Evolutionary conservation across 1,140 invertebrate species (phyloP), one percentile per base, ranked within the genome.

Genomic region (Drosophila bocki): DNA sequence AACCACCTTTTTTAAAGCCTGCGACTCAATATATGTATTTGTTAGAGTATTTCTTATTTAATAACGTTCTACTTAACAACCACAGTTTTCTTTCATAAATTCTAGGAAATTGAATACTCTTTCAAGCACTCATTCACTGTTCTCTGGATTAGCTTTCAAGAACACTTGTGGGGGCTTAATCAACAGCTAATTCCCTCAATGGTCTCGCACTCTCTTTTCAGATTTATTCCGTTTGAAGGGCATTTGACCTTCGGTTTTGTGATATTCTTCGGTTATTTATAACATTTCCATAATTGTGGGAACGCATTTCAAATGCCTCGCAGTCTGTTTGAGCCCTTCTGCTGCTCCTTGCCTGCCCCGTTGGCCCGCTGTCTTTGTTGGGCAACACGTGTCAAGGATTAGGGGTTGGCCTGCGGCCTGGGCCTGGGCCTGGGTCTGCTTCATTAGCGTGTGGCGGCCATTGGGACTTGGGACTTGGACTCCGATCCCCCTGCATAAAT

Each of bases 331-430:
- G 69, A 37, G 26, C 35, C 41, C 33, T 33, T 51, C 29, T 19
- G 35, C 19, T 15, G 7, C 45, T 26, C 47, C 15, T 6, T 29
- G 6, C 26, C 26, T 29, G 26, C 13, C 56, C 35, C n/a, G 8
- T 58, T 39, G 19, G 15, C 48, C 41, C 35, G n/a, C 42, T 58
- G 54, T 74, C 37, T 60, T 57, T 69, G 64, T 74, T 50, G 70
- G 70, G 67, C 68, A 74, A 74, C 70, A 74, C 70, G 70, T 74
- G 70, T 74, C 70, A 74, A 60, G 70, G 68, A 74, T 74, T 74
- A 74, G 70, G 70, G 69, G 37, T 60, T 72, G 68, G 54, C 68
- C 67, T 72, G 37, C 54, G 69, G 69, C 67, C 53, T 22, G 51
- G 51, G 33, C 33, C 7, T 44, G 67, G 50, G 54, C 33, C 41